Evolutionary conservation across 2,797 vertebrate species (phyloP), one percentile per base, ranked within the genome.

Genomic region (Oryzias sinensis): DNA sequence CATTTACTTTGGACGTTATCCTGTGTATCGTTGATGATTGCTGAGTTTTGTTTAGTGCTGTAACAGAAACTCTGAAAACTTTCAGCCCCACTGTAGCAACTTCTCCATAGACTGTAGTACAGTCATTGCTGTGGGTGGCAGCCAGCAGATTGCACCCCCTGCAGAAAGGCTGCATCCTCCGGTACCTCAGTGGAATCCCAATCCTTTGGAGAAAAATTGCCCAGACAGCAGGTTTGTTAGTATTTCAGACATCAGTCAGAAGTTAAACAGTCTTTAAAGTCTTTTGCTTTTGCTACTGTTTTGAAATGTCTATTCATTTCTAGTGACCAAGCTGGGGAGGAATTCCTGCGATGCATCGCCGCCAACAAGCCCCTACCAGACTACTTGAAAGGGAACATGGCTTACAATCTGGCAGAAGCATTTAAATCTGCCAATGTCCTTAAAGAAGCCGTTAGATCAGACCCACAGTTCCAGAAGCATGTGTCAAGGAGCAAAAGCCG

Each of bases 281-380:
- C 24, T 56, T 49, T 53, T 62, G 16, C 49, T 45, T 64, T 58
- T 56, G 4, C 2, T 20, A 1, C 1, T 49, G 6, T 69, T 33
- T 70, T 71, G 18, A 75, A 72, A 59, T 20, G 11, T 29, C 13
- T 53, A 2, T 62, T 65, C 1, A 43, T 64, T 81, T 79, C 42
- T 68, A 90, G 90, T 76, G 85, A 84, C 1, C 60, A 4, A 44
- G 88, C 90, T 27, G 75, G 89, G 9, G 89, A 90, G 43, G 88
- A 87, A 48, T 91, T 91, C 33, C 45, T 91, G 48, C 80, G 88
- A 74, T 89, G 88, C 47, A 79, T 91, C 44, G 88, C 88, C 5
- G 73, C 83, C 24, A 91, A 90, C 70, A 82, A 88, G 54, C 89
- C 89, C 51, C 65, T 90, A 6, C 89, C 89, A 15, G 68, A 82